Conservation (phyloP, 2,888 invertebrate species). For the Gerris lacustris region DNA sequence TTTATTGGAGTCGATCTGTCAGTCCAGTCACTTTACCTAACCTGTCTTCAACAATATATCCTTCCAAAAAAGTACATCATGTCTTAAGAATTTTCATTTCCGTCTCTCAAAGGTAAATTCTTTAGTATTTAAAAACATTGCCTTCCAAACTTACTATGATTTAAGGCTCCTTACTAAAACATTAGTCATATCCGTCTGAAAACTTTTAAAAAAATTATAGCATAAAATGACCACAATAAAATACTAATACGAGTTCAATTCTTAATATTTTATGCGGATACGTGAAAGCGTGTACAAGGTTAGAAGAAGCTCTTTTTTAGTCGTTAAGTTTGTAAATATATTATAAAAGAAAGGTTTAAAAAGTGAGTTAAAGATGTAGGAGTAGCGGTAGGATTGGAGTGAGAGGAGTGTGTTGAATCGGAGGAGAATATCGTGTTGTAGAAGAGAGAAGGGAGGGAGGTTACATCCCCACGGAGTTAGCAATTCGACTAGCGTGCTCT, state of each 20-base stretch:
- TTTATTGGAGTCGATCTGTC: slow-evolving; percentile 5
- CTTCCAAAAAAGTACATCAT: not conserved
- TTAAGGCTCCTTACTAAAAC: too few relatives aligned
- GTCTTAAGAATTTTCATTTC: too few relatives aligned
- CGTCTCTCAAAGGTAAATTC: too few relatives aligned
- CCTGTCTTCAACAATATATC: not conserved
- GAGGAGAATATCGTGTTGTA: not conserved
- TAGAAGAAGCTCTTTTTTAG: too few relatives aligned
- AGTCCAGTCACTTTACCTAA: not conserved
- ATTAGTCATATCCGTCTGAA: too few relatives aligned
- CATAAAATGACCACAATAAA: too few relatives aligned
- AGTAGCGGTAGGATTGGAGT: not conserved
- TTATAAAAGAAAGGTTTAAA: not conserved
- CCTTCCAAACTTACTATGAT: too few relatives aligned
- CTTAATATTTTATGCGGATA: too few relatives aligned
- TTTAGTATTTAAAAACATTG: too few relatives aligned
- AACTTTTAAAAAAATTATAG: too few relatives aligned
- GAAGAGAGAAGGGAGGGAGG: not conserved
- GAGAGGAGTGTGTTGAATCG: not conserved
- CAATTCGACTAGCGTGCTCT: slow-evolving; percentile 2
- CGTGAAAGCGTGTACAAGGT: too few relatives aligned
- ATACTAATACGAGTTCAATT: too few relatives aligned
- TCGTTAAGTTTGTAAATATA: not conserved
- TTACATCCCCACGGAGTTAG: not conserved
- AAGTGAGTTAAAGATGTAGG: slow-evolving; percentile 5